Conservation (phyloP, 2,113 vertebrate species). For the Malurus melanocephalus region DNA sequence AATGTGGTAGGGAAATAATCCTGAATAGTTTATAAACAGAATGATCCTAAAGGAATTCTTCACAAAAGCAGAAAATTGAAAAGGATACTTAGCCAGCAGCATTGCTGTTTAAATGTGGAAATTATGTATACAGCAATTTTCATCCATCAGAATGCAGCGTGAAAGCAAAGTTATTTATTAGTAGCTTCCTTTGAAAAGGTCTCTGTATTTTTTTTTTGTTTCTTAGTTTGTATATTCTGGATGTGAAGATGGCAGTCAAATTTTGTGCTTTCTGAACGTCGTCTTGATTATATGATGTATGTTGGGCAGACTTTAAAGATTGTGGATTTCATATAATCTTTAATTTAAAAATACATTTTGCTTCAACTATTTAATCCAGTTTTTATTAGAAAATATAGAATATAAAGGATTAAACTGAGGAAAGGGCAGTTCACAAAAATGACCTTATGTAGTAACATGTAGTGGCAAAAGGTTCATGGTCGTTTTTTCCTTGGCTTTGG, state of each 20-base stretch:
- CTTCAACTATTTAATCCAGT: background rate
- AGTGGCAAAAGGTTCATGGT: background rate
- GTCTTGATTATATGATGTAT: background rate
- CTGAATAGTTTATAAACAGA: background rate
- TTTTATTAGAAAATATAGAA: background rate
- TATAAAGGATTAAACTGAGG: background rate
- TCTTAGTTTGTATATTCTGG: background rate
- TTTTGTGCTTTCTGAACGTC: background rate
- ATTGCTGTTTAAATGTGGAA: background rate
- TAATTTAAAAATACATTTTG: background rate
- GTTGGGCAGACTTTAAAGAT: background rate
- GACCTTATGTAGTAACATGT: background rate
- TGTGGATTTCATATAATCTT: background rate
- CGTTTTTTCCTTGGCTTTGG: background rate
- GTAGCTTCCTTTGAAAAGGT: background rate
- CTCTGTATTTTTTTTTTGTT: background rate
- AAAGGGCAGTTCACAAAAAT: background rate
- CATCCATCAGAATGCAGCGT: background rate
- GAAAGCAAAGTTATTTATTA: background rate
- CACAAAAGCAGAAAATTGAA: background rate
- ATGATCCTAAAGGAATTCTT: background rate
- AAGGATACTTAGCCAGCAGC: background rate
- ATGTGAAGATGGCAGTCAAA: background rate
- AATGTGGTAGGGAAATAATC: background rate
- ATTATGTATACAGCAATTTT: background rate